phyloP scores from a whole-genome alignment of 1,140 invertebrate genomes.

The Dendroctonus ponderosae region DNA sequence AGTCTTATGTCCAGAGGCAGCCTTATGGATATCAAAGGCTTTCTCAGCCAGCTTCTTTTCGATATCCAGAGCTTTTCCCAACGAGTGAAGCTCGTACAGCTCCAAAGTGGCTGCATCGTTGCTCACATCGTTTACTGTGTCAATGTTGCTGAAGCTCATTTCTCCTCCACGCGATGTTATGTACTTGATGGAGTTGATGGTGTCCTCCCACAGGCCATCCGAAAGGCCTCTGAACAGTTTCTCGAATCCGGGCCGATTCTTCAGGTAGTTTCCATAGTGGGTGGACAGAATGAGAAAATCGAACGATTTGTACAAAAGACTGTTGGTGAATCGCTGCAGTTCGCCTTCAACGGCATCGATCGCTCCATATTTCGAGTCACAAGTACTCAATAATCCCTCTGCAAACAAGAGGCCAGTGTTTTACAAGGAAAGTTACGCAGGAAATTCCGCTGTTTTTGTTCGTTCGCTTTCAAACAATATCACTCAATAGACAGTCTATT shows the following conservation, averaged over 20 bases:
- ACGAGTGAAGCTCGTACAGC: constrained; percentile 63
- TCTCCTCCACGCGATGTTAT: constrained; percentile 68
- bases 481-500: neutral
- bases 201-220: constrained; percentile 71
- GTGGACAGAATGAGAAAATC: constrained; percentile 72
- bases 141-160: constrained; percentile 52
- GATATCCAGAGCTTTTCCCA: constrained; percentile 72
- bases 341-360: constrained; percentile 55
- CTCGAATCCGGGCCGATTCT: constrained; percentile 73
- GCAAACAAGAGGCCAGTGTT: neutral
- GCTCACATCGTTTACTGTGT: constrained; percentile 33
- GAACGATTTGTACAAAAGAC: constrained; percentile 67
- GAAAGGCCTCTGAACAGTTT: constrained; percentile 71
- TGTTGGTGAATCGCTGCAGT: constrained; percentile 60
- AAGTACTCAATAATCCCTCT: constrained; percentile 47
- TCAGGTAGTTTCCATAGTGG: constrained; percentile 74
- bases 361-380: constrained; percentile 68
- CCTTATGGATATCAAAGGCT: constrained; percentile 64
- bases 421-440: too few relatives aligned
- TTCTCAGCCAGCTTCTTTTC: constrained; percentile 69
- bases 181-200: constrained; percentile 73
- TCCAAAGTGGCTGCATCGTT: constrained; percentile 49
- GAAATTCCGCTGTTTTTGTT: too few relatives aligned
- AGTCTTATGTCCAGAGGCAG: constrained; percentile 53
- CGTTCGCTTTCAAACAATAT: neutral